Conservation (phyloP, 35 echinoderm and acorn worm species). For the Strongylocentrotus purpuratus region DNA sequence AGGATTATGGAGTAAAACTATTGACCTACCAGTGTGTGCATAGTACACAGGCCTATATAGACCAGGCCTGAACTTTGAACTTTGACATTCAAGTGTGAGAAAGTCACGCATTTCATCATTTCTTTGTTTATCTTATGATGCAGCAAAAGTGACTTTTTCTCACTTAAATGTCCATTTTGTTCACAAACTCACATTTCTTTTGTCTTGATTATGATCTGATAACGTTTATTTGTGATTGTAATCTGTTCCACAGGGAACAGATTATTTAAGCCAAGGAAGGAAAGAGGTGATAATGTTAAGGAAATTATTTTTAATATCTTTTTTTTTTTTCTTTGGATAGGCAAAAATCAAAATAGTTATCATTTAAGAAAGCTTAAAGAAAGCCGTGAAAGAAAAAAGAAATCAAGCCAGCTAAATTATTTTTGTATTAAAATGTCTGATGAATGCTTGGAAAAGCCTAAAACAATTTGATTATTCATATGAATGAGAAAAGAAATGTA, state of each 20-base stretch:
- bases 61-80: background rate
- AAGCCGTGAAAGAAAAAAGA: background rate
- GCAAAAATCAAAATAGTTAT: background rate
- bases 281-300: background rate
- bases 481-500: background rate
- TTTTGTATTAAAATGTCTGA: slow-evolving; percentile 31
- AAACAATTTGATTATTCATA: background rate
- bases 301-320: background rate
- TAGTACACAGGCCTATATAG: background rate
- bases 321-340: background rate
- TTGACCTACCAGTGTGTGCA: background rate
- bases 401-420: slow-evolving; percentile 45
- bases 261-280: background rate
- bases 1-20: background rate
- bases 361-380: background rate
- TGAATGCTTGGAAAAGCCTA: slow-evolving; percentile 2
- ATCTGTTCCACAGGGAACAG: background rate
- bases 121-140: background rate
- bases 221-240: background rate
- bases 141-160: background rate
- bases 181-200: background rate
- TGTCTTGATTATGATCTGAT: background rate
- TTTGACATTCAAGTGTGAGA: background rate
- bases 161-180: background rate
- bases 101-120: background rate